Evolutionary conservation across 2,113 vertebrate species (phyloP).

Genomic region (Phaethon lepturus): DNA sequence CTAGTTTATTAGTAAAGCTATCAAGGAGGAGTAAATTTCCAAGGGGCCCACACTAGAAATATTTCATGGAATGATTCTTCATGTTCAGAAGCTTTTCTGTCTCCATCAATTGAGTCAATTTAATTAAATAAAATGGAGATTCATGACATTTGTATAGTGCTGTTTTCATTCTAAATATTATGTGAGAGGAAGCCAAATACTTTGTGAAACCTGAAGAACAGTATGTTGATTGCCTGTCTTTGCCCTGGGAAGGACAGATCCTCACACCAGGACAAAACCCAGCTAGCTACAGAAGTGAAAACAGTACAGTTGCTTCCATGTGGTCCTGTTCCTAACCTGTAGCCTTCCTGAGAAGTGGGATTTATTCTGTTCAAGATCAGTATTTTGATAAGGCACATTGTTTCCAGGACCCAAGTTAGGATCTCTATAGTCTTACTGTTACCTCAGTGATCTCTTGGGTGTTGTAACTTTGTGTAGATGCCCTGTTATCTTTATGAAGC

Average conservation of each 20-base stretch:
- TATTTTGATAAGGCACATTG: not conserved
- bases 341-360: not conserved
- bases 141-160: not conserved
- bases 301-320: not conserved
- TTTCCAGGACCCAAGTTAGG: not conserved
- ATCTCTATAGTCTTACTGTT: not conserved
- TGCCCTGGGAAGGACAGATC: not conserved
- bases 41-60: not conserved
- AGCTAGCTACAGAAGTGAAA: not conserved
- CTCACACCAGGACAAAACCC: not conserved
- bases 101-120: not conserved
- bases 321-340: not conserved
- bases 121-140: conserved; percentile 21
- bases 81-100: not conserved
- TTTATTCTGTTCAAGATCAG: not conserved
- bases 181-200: not conserved
- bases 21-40: not conserved
- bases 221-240: not conserved
- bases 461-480: not conserved
- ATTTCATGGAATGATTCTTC: not conserved
- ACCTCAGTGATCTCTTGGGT: not conserved
- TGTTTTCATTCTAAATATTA: conserved; percentile 10
- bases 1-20: not conserved
- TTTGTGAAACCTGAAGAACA: not conserved
- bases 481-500: not conserved